A percentile compares a stretch with the other conserved stretches of the same genome.
These are phyloP conservation scores for Paelopatides confundens DNA, from an alignment of 53 echinoderm and acorn worm species.

Conservation along the genomic window DNA sequence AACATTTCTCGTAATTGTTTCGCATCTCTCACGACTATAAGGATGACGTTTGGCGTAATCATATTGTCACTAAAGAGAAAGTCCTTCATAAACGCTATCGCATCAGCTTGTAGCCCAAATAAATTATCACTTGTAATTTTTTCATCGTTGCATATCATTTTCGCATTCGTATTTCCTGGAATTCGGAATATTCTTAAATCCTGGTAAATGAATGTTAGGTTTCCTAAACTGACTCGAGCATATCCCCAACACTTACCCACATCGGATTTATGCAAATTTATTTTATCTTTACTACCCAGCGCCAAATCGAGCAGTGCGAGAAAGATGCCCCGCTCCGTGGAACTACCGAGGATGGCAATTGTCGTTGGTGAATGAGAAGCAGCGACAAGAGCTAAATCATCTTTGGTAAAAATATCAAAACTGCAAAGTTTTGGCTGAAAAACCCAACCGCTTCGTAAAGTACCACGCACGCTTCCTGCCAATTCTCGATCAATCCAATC, in stretches of 20 bases:
- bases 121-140: background rate
- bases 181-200: background rate
- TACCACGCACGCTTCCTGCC: background rate
- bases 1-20: background rate
- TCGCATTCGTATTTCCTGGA: background rate
- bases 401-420: slow-evolving; percentile 20
- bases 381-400: background rate
- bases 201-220: slow-evolving; percentile 3
- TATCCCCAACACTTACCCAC: slow-evolving; percentile 25
- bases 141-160: background rate
- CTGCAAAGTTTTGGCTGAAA: slow-evolving; percentile 6
- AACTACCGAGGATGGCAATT: background rate
- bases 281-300: background rate
- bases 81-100: background rate
- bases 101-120: background rate
- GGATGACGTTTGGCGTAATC: background rate
- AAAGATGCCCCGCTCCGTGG: slow-evolving; percentile 17
- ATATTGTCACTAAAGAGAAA: background rate
- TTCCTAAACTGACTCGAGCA: background rate
- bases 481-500: background rate
- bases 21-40: background rate
- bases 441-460: slow-evolving; percentile 25
- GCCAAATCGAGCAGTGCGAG: background rate
- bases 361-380: background rate
- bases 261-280: background rate